Percentiles rank a stretch among this genome's conserved stretches.
phyloP scores from a whole-genome alignment of 2,888 invertebrate genomes.

The Helleia helle region DNA sequence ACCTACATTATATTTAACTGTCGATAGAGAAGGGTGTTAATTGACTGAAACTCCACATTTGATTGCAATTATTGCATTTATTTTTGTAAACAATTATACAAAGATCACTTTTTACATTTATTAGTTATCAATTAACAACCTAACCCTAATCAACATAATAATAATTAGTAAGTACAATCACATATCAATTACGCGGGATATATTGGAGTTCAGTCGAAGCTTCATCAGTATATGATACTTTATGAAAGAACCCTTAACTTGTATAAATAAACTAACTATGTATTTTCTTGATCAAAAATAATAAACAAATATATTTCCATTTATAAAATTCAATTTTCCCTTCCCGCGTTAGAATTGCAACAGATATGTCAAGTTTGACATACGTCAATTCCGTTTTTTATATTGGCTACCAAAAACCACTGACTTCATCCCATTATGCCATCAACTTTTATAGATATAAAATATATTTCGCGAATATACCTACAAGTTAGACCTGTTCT shows the following conservation, averaged over 20 bases:
- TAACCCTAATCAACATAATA: conserved; percentile 54
- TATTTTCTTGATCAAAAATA: conserved; percentile 27
- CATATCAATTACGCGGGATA: conserved; percentile 40
- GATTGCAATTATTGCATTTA: conserved; percentile 63
- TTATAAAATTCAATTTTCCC: conserved; percentile 20
- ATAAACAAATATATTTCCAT: not conserved
- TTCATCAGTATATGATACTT: not conserved
- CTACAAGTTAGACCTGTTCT: conserved; percentile 36
- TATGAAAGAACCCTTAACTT: not conserved
- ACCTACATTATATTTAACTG: conserved; percentile 24
- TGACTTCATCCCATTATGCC: conserved; percentile 34
- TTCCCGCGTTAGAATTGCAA: conserved; percentile 36
- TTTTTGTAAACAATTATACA: conserved; percentile 66
- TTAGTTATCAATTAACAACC: conserved; percentile 69
- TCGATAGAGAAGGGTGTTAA: conserved; percentile 70
- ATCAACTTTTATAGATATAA: conserved; percentile 34
- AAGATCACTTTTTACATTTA: conserved; percentile 60
- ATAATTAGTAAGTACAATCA: conserved; percentile 34
- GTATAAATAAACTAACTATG: conserved; percentile 36
- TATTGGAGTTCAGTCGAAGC: conserved; percentile 68
- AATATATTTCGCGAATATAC: conserved; percentile 28
- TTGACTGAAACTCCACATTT: conserved; percentile 72
- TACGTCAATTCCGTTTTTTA: conserved; percentile 48
- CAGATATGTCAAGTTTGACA: conserved; percentile 51
- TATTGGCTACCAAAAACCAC: conserved; percentile 33